Conservation (phyloP, 2,888 invertebrate species). For the Palloptera scutellata region DNA sequence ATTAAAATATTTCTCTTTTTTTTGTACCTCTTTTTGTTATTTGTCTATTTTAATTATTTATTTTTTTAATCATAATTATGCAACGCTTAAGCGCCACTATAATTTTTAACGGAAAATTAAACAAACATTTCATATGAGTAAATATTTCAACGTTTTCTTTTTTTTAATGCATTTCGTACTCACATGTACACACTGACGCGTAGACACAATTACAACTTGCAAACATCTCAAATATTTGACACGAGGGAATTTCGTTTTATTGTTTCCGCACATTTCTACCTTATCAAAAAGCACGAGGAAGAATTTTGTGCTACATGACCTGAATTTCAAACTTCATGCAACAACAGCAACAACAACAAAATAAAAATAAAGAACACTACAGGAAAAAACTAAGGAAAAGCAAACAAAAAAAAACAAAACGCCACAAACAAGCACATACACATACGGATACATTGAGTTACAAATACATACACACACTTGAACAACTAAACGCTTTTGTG, state of each 20-base stretch:
- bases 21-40: too few species aligned
- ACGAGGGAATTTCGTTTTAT: background rate
- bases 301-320: conserved; percentile 13
- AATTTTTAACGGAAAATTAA: background rate
- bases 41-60: too few species aligned
- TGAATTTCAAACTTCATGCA: conserved; percentile 10
- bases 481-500: background rate
- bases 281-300: background rate
- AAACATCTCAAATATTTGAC: background rate
- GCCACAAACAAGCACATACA: background rate
- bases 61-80: too few species aligned
- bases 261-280: background rate
- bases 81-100: too few species aligned
- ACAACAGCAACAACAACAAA: too few species aligned
- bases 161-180: background rate
- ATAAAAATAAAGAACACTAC: too few species aligned
- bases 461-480: conserved; percentile 5
- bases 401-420: background rate
- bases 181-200: background rate
- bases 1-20: too few species aligned
- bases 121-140: background rate
- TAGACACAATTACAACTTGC: conserved; percentile 1
- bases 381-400: background rate
- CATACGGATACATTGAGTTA: conserved; percentile 15
- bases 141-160: background rate